These are phyloP conservation scores for Rallus limicola DNA, from an alignment of 2,113 vertebrate genomes.

Conservation along the genomic window DNA sequence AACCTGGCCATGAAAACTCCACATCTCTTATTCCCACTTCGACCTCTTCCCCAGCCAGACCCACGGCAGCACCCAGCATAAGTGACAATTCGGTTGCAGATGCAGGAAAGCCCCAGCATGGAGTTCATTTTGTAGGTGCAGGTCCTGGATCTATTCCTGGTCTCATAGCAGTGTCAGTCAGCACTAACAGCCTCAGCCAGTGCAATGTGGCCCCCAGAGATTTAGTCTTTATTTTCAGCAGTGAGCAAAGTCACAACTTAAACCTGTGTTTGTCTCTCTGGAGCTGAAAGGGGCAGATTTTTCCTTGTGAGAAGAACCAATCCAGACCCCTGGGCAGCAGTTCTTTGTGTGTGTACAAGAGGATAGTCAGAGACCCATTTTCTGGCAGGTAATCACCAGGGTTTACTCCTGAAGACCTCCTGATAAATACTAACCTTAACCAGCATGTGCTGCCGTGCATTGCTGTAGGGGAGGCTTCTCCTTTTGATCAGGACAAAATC, in stretches of 20 bases:
- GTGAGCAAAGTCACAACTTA: neutral
- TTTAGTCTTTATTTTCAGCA: neutral
- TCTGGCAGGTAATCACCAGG: too few species aligned
- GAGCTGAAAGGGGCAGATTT: neutral
- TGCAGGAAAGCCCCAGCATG: neutral
- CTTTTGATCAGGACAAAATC: neutral
- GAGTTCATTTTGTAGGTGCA: neutral
- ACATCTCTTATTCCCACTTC: neutral
- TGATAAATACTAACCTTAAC: neutral
- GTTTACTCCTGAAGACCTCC: neutral
- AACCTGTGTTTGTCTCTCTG: neutral
- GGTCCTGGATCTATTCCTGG: neutral
- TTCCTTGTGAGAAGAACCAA: neutral
- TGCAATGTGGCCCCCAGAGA: neutral
- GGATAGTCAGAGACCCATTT: too few species aligned
- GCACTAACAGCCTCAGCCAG: neutral
- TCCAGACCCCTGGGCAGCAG: neutral
- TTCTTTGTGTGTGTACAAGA: neutral
- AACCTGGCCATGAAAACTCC: neutral
- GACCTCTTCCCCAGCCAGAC: neutral
- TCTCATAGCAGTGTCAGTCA: neutral
- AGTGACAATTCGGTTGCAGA: neutral
- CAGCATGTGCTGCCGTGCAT: fast-evolving
- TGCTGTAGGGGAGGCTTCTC: neutral
- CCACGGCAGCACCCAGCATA: neutral